Evolutionary conservation across 2,113 vertebrate species (phyloP).

Genomic region (Semnornis frantzii): DNA sequence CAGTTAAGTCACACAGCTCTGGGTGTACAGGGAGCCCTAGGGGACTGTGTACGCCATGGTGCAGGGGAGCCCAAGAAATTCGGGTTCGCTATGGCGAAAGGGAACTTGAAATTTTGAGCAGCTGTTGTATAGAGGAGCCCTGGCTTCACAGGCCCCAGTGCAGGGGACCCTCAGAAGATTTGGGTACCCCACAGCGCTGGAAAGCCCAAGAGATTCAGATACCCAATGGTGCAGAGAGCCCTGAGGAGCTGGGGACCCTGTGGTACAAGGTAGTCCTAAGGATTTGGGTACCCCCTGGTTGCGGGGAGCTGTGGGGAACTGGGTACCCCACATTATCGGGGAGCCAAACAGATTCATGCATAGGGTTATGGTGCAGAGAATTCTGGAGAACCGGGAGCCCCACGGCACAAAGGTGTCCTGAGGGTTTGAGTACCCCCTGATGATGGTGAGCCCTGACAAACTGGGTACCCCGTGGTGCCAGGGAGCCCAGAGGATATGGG

Average conservation of each 20-base stretch:
- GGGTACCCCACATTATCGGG: fast-evolving
- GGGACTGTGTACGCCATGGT: fast-evolving
- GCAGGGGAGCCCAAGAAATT: not conserved
- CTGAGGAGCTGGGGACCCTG: not conserved
- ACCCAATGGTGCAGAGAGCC: not conserved
- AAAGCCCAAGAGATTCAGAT: not conserved
- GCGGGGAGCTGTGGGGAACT: not conserved
- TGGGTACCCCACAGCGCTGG: not conserved
- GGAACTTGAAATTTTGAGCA: not conserved
- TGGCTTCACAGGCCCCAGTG: not conserved
- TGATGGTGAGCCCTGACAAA: too few species aligned
- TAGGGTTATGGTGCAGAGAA: too few species aligned
- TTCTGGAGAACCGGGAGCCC: not conserved
- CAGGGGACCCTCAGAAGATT: not conserved
- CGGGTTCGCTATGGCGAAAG: not conserved
- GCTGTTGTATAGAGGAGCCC: too few species aligned
- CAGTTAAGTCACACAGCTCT: fast-evolving
- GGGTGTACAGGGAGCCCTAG: fast-evolving
- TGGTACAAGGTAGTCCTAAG: not conserved
- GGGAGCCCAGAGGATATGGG: not conserved
- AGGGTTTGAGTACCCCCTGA: not conserved
- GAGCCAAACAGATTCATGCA: not conserved
- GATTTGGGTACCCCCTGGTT: not conserved
- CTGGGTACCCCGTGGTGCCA: fast-evolving
- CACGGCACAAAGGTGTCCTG: fast-evolving